Evolutionary conservation across 2,797 vertebrate genomes (phyloP), one percentile per base, ranked within the genome.

Genomic region (Tachyglossus aculeatus): DNA sequence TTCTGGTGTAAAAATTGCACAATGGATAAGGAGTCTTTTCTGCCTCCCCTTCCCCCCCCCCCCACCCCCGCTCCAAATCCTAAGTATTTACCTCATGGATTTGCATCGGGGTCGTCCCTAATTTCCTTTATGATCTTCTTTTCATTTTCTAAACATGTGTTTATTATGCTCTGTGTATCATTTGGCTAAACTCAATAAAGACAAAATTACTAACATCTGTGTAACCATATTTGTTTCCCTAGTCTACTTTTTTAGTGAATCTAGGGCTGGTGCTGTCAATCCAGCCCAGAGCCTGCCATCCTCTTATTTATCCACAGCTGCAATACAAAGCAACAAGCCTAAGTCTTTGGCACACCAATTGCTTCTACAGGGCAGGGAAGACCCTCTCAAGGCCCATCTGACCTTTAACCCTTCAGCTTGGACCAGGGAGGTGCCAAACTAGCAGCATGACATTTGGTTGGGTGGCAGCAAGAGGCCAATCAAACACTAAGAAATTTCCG

Each of bases 291-390:
- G 45, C 45, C 45, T 31, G 16, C 45, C n/a, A 48, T 27, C 45
- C 25, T 48, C 25, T 48, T n/a, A 48, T 11, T 48, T 48, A 48
- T 48, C 45, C 45, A 48, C 45, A 48, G 45, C 25, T 48, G 45
- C 45, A 48, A 21, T 24, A 48, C 45, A 57, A 83, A 67, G 43
- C 37, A 57, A 68, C 34, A 10, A 77, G 37, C 7, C 31, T 31
- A 14, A 32, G 14, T 55, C 19, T 70, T 39, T 31, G n/a, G 29
- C 9, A 61, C 4, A 24, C 19, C 36, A 59, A n/a, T 21, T 51
- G 31, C 18, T 15, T 64, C 77, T 55, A 2, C 25, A 31, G 45
- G 25, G 45, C n/a, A n/a, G n/a, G n/a, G n/a, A n/a, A n/a, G 16
- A 18, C 31, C 16, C 25, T 29, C 31, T 15, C 8, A 24, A 45